Percentiles rank a stretch among this genome's conserved stretches.
Evolutionary conservation across 2,797 vertebrate species (phyloP).

Genomic region (Eremophila alpestris): DNA sequence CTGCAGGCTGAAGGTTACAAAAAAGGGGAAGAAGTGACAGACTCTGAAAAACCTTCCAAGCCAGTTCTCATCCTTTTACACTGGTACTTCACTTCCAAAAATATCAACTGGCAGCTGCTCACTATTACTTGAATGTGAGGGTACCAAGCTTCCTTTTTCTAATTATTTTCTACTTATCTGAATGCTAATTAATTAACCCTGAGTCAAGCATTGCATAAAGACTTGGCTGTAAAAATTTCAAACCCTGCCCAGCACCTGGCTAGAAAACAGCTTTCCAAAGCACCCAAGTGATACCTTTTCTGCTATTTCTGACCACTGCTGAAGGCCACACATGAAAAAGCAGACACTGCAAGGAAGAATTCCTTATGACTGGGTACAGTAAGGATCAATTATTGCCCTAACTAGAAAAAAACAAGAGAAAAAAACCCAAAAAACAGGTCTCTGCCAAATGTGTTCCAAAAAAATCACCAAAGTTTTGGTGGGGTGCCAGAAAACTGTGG

Average conservation of each 20-base stretch:
- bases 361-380: slow-evolving; percentile 20
- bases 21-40: not conserved
- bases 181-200: not conserved
- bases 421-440: not conserved
- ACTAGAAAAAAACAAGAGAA: slow-evolving; percentile 5
- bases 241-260: not conserved
- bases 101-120: not conserved
- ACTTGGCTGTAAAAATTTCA: not conserved
- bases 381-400: slow-evolving; percentile 61
- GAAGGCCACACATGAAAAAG: slow-evolving; percentile 31
- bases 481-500: slow-evolving; percentile 34
- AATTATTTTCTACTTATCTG: not conserved
- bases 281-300: not conserved
- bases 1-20: not conserved
- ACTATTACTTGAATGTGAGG: not conserved
- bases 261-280: not conserved
- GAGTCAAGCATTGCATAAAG: not conserved
- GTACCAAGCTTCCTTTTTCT: not conserved
- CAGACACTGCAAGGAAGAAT: slow-evolving; percentile 31
- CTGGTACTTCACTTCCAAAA: not conserved
- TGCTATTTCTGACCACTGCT: slow-evolving; percentile 19
- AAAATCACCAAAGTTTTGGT: slow-evolving; percentile 42
- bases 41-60: not conserved
- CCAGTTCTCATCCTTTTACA: not conserved
- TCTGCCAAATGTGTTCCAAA: slow-evolving; percentile 22